Base-by-base conservation (phyloP, 2,888 invertebrate genomes). In the Limnephilus lunatus region DNA sequence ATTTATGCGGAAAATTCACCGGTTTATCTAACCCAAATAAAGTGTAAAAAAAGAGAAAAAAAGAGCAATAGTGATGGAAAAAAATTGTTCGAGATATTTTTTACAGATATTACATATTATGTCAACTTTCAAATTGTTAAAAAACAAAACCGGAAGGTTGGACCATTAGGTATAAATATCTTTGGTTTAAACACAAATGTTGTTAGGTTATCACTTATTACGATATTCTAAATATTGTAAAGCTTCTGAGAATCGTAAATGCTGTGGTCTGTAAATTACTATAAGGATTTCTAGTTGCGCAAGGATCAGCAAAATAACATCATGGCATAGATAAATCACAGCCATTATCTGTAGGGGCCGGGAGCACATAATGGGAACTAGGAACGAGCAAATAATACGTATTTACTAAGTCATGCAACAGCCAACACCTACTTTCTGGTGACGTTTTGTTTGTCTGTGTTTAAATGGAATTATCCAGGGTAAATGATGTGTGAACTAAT, bases 401-500 rank as follows among this genome's bases (percentile, higher is more conserved):
- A 68, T 68, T 68, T 68, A 68, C 53, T 25, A 68, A 68, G 82
- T 31, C 82, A 82, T 82, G 82, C 32, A 82, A 82, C 82, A 68
- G 82, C 15, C 82, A 82, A 14, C 82, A 31, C 32, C 82, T 32
- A 82, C 82, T 82, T 82, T 31, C 30, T 30, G 53, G 53, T 68
- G 53, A 25, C 53, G 19, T 82, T 82, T 82, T 82, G 82, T 82
- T 81, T 81, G 81, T 81, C 11, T 32, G 32, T 15, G n/a, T 82
- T 82, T 82, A 31, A 82, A 85, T 85, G 85, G 85, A 85, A 35
- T 85, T 12, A 85, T 85, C 39, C 82, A 12, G 82, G 30, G 85
- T 85, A 85, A 85, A 85, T 85, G 85, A 35, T 39, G 39, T 85
- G 32, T 85, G 85, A 85, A 85, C 39, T 30, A 25, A 85, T 85